Evolutionary conservation across 2,113 vertebrate species (phyloP).

Genomic region (Podilymbus podiceps): DNA sequence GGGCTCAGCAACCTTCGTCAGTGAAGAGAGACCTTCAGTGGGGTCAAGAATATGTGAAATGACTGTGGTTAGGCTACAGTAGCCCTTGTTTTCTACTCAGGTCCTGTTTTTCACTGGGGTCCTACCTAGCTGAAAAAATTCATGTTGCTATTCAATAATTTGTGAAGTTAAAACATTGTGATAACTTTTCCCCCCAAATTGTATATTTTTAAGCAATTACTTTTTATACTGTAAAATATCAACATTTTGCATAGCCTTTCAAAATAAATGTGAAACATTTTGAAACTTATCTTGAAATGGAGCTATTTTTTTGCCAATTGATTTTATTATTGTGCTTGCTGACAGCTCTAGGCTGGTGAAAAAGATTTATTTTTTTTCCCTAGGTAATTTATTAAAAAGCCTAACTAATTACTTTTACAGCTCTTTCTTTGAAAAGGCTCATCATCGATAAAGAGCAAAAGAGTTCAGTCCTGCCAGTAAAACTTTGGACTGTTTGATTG

Average conservation of each 20-base stretch:
- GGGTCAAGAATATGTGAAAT: background rate
- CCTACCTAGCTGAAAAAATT: background rate
- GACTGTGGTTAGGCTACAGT: background rate
- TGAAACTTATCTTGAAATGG: background rate
- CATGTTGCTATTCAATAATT: background rate
- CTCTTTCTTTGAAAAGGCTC: background rate
- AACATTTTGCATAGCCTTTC: background rate
- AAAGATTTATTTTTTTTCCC: background rate
- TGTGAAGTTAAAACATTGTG: background rate
- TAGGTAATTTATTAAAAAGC: background rate
- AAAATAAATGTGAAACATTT: background rate
- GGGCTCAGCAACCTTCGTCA: fast-evolving
- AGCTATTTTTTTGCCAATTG: background rate
- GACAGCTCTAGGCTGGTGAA: background rate
- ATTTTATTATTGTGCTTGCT: background rate
- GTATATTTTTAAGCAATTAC: background rate
- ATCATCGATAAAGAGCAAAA: background rate
- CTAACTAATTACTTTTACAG: background rate
- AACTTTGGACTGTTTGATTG: constrained; percentile 29
- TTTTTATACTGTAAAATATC: background rate
- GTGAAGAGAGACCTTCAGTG: background rate
- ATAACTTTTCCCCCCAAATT: background rate
- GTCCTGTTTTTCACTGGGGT: background rate
- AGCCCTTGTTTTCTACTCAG: background rate
- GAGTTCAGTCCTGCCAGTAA: background rate